Conservation (phyloP, 2,888 invertebrate species). For the Epinotia demarniana region DNA sequence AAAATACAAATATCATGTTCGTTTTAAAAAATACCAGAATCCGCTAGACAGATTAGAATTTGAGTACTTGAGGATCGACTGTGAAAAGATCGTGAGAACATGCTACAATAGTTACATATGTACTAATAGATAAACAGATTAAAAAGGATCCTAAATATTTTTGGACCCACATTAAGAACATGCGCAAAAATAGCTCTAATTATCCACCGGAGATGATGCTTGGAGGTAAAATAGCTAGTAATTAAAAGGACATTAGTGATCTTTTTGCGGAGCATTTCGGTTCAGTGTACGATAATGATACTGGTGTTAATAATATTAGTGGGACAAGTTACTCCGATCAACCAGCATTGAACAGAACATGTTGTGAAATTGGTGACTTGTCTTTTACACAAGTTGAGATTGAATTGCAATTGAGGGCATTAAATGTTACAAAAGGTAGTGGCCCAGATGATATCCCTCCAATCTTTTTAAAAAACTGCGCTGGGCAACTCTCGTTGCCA, state of each 20-base stretch:
- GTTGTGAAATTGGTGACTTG: neutral
- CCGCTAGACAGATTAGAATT: slow-evolving; percentile 5
- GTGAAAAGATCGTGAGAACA: neutral
- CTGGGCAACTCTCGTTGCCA: neutral
- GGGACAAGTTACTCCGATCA: too few species aligned
- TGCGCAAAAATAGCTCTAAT: neutral
- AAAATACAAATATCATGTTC: neutral
- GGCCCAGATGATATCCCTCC: slow-evolving; percentile 12
- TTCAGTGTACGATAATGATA: neutral
- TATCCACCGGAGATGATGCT: neutral
- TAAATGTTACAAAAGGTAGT: neutral
- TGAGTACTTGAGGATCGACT: neutral
- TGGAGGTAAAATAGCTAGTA: neutral
- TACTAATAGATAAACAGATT: neutral
- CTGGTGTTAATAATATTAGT: too few species aligned
- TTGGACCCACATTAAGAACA: neutral
- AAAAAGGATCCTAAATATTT: neutral
- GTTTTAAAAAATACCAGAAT: slow-evolving; percentile 1
- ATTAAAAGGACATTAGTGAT: neutral
- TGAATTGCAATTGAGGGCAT: neutral
- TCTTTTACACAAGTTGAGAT: neutral
- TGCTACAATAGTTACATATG: neutral
- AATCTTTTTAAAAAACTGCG: neutral
- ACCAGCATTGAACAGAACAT: too few species aligned
- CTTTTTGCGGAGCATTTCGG: neutral